phyloP scores from a whole-genome alignment of 2,113 vertebrate genomes.

The Caretta caretta region DNA sequence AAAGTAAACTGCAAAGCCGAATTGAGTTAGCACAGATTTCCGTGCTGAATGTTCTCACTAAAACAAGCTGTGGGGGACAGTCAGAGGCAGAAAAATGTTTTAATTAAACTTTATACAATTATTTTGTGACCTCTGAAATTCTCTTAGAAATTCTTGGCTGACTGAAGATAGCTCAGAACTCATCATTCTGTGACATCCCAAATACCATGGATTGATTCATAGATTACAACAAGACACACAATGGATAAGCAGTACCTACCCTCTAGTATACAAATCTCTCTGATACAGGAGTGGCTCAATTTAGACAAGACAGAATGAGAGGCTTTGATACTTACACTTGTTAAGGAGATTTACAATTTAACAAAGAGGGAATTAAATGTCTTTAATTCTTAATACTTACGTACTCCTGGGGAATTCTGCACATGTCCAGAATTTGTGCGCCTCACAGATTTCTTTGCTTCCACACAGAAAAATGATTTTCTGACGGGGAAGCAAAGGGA shows the following conservation, averaged over 20 bases:
- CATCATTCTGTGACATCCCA: neutral
- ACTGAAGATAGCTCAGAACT: neutral
- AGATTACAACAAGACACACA: rapidly evolving
- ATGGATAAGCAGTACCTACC: neutral
- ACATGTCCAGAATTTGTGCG: too few species aligned
- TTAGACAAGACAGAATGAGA: neutral
- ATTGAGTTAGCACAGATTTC: neutral
- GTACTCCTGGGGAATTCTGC: too few species aligned
- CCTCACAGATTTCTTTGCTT: too few species aligned
- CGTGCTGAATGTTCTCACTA: neutral
- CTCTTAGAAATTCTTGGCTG: conserved; percentile 27
- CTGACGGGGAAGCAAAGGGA: too few species aligned
- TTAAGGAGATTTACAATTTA: neutral
- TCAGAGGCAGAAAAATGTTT: conserved; percentile 4
- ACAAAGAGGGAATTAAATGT: neutral
- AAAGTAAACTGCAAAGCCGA: neutral
- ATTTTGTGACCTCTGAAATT: neutral
- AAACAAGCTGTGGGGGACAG: neutral
- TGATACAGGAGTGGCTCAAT: neutral
- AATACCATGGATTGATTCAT: neutral
- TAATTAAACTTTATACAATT: neutral
- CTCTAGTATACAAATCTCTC: neutral
- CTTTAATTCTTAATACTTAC: neutral
- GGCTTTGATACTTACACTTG: rapidly evolving
- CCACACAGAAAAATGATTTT: too few species aligned